Evolutionary conservation across 1,140 invertebrate genomes (phyloP).

Genomic region (Drosophila baimaii): DNA sequence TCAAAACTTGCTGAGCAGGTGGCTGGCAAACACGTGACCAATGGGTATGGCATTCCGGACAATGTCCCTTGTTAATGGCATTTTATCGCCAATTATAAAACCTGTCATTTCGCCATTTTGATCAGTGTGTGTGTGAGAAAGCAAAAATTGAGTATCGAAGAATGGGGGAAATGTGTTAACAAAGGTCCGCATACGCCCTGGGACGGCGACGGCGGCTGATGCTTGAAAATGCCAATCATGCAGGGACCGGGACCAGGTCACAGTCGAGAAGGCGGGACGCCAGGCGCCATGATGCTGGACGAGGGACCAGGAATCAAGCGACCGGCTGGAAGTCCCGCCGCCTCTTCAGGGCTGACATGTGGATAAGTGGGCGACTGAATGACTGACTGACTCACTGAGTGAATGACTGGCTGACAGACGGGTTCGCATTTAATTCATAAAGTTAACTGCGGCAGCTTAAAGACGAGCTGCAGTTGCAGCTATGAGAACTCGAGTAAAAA

Average conservation of each 20-base stretch:
- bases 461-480: background rate
- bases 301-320: background rate
- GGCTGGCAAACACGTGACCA: conserved; percentile 62
- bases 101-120: conserved; percentile 73
- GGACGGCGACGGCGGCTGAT: conserved; percentile 27
- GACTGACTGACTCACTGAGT: conserved; percentile 35
- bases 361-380: conserved; percentile 49
- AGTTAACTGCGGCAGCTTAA: conserved; percentile 21
- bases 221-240: conserved; percentile 77
- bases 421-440: conserved; percentile 36
- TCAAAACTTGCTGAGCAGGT: conserved; percentile 45
- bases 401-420: conserved; percentile 18
- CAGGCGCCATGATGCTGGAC: background rate
- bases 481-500: background rate
- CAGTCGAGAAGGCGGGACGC: conserved; percentile 13
- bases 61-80: conserved; percentile 72
- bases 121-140: conserved; percentile 51
- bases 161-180: conserved; percentile 47
- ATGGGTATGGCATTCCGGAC: conserved; percentile 33
- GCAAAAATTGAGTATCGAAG: conserved; percentile 38
- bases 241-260: conserved; percentile 34
- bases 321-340: conserved; percentile 26
- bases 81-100: conserved; percentile 81
- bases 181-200: conserved; percentile 35
- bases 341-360: conserved; percentile 41